Base-by-base conservation (phyloP, 2,113 vertebrate genomes). In the Athene noctua region DNA sequence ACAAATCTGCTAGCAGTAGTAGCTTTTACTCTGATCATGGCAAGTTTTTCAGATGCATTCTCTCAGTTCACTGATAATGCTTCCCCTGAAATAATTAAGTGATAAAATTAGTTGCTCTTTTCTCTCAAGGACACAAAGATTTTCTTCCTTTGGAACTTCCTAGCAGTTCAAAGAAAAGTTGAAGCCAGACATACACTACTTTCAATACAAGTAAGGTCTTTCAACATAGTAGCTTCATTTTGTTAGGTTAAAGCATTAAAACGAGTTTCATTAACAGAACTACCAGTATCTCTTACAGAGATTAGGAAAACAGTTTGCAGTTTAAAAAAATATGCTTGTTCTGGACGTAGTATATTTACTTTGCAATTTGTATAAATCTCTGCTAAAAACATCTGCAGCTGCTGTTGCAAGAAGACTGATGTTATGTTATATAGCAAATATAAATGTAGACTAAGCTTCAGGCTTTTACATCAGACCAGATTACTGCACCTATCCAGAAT, bases 101-200 rank as follows among this genome's bases (percentile, higher is more conserved):
- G 77, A 80, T 73, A 91, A 95, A 90, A 94, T 86, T 83, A 94
- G 63, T 83, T 74, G 88, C 51, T 88, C 59, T 93, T 68, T 80
- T 86, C 34, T 86, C 63, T 90, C 82, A 95, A 95, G 91, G 92
- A 22, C 67, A 96, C 4, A 66, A 92, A 77, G 66, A 14, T 42
- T 90, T 90, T 46, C 73, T 36, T 82, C 52, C 47, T 85, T 86
- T 80, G 54, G 59, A 93, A 30, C 29, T 83, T 72, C 62, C 49
- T 36, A 55, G 32, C 42, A 58, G 44, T 68, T 80, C 46, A 88
- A 30, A 11, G 34, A 80, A 61, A 83, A 90, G 40, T 25, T 82
- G 54, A 88, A 92, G 77, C 34, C 11, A 77, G 16, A 26, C 19
- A 90, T 3, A 58, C 13, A 17, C 15, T 62, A 49, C 25, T 59